Conservation (phyloP, 2,113 vertebrate species). For the Anolis carolinensis region DNA sequence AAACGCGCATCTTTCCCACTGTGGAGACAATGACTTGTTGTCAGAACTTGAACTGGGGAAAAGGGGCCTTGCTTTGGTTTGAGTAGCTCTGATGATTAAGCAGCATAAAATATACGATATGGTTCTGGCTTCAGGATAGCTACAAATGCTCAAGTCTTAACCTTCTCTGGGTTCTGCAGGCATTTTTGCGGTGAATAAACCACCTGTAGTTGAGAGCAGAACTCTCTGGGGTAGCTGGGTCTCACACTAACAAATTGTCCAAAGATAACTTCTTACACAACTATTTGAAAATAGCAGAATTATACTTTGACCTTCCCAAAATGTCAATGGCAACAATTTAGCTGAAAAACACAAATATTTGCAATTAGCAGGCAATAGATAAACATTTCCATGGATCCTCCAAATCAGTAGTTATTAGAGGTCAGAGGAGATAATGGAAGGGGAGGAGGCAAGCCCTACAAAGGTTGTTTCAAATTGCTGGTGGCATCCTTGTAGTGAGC, state of each 20-base stretch:
- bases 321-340: conserved; percentile 80
- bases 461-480: conserved; percentile 66
- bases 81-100: neutral
- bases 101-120: neutral
- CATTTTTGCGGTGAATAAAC: conserved; percentile 34
- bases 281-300: conserved; percentile 58
- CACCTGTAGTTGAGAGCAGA: neutral
- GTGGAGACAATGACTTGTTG: conserved; percentile 27
- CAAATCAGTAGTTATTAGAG: conserved; percentile 65
- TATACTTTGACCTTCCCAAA: conserved; percentile 75
- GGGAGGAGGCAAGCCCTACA: conserved; percentile 28
- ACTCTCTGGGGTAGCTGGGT: conserved; percentile 56
- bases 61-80: conserved; percentile 29
- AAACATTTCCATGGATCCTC: conserved; percentile 58
- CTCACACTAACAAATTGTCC: conserved; percentile 59
- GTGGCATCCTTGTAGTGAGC: conserved; percentile 70
- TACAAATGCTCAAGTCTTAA: conserved; percentile 42
- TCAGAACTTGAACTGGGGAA: neutral
- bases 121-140: conserved; percentile 26
- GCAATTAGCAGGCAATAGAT: conserved; percentile 68
- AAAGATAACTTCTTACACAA: conserved; percentile 66
- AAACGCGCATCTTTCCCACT: rapidly evolving
- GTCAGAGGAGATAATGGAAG: conserved; percentile 7
- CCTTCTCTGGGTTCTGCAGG: conserved; percentile 14
- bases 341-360: conserved; percentile 65